Percentiles rank a stretch among this genome's conserved stretches.
Conservation (phyloP, 2,888 invertebrate species). For the Drosophila siamana region DNA sequence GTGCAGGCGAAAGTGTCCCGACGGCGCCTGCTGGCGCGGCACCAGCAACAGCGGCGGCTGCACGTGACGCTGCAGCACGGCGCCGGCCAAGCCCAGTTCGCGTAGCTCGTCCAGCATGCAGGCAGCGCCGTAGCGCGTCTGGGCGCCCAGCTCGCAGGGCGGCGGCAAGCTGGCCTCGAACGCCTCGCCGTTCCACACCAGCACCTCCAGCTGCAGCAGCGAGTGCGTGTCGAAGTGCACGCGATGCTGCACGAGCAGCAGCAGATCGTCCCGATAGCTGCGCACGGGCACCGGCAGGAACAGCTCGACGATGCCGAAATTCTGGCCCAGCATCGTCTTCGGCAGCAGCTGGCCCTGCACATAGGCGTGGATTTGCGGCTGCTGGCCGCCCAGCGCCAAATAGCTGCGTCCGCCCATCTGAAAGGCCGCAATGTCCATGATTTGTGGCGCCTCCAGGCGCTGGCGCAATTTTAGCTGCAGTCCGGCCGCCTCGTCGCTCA, state of each 20-base stretch:
- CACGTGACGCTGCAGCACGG: slow-evolving; percentile 69
- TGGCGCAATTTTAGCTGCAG: slow-evolving; percentile 67
- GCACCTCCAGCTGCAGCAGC: slow-evolving; percentile 82
- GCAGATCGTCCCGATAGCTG: slow-evolving; percentile 85
- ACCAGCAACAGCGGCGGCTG: slow-evolving; percentile 80
- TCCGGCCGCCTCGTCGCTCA: slow-evolving; percentile 38
- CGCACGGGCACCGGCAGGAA: slow-evolving; percentile 83
- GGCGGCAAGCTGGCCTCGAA: slow-evolving; percentile 82
- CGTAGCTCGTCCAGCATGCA: slow-evolving; percentile 83
- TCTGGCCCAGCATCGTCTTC: slow-evolving; percentile 82
- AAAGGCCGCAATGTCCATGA: slow-evolving; percentile 79
- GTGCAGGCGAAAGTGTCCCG: slow-evolving; percentile 81
- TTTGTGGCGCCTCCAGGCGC: slow-evolving; percentile 68
- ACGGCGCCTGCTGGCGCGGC: slow-evolving; percentile 80
- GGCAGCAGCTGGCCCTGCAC: slow-evolving; percentile 80
- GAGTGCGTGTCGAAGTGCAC: slow-evolving; percentile 83
- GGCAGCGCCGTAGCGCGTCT: slow-evolving; percentile 70
- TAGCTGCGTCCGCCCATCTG: slow-evolving; percentile 85
- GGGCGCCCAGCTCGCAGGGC: slow-evolving; percentile 78
- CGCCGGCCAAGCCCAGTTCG: slow-evolving; percentile 80
- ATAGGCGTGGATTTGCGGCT: slow-evolving; percentile 83
- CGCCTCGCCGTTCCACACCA: slow-evolving; percentile 85
- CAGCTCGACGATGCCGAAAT: slow-evolving; percentile 83
- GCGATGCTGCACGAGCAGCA: slow-evolving; percentile 85
- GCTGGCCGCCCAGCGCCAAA: slow-evolving; percentile 81